These are phyloP conservation scores for Musca vetustissima DNA, from an alignment of 1,140 invertebrate species.

Conservation along the genomic window DNA sequence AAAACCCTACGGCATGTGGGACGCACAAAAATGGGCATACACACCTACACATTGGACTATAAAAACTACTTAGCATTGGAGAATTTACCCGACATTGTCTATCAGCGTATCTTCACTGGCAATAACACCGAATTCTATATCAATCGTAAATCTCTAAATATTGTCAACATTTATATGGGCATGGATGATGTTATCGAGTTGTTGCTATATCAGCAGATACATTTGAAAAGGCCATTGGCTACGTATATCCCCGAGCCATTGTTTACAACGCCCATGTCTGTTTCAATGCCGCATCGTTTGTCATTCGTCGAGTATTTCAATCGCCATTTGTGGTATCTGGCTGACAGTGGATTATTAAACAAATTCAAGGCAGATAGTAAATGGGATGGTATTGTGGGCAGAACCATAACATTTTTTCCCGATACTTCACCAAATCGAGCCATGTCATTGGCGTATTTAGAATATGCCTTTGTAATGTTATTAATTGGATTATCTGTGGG, in stretches of 20 bases:
- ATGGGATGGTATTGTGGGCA: not conserved
- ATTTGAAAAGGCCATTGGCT: not conserved
- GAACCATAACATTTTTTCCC: not conserved
- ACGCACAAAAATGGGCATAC: not conserved
- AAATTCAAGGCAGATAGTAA: not conserved
- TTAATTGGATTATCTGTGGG: too few relatives aligned
- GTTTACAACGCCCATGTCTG: not conserved
- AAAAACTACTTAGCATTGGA: not conserved
- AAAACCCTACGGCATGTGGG: not conserved
- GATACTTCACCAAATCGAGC: not conserved
- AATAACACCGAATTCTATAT: not conserved
- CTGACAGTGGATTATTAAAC: not conserved
- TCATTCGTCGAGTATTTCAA: not conserved
- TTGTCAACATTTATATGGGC: not conserved
- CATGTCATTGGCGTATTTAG: not conserved
- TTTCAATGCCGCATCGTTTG: not conserved
- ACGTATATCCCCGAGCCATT: not conserved
- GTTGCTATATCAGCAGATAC: not conserved
- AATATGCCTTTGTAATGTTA: conserved; percentile 1
- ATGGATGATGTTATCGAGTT: not conserved
- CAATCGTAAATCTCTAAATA: not conserved
- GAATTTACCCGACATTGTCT: not conserved
- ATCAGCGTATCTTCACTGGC: not conserved
- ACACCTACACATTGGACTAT: not conserved
- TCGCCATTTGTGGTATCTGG: not conserved